A percentile compares a stretch with the other conserved stretches of the same genome.
These are phyloP conservation scores for Tenrec ecaudatus DNA, from an alignment of 2,113 vertebrate genomes.

Conservation along the genomic window DNA sequence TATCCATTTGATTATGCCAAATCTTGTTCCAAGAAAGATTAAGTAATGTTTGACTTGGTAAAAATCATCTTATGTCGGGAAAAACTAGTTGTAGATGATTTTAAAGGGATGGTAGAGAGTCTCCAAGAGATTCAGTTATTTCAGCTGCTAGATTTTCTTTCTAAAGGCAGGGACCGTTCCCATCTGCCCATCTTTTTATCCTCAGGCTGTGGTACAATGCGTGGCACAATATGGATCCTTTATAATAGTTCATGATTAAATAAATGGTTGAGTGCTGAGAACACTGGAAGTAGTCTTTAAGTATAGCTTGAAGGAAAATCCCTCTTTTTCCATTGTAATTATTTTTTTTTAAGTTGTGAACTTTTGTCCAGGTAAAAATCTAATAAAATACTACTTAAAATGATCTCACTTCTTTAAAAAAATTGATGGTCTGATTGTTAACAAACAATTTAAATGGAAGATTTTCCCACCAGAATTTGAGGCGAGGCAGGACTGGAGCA, in stretches of 20 bases:
- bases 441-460: not conserved
- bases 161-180: not conserved
- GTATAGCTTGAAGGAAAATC: not conserved
- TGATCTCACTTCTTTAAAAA: not conserved
- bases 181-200: not conserved
- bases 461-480: not conserved
- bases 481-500: not conserved
- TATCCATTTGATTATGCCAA: not conserved
- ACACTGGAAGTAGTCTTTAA: too few species aligned
- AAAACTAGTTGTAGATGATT: not conserved
- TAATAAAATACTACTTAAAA: not conserved
- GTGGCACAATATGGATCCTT: accelerated
- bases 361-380: not conserved
- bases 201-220: not conserved
- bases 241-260: not conserved
- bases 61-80: not conserved
- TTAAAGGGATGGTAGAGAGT: not conserved
- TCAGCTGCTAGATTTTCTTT: not conserved
- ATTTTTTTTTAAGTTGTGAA: too few species aligned
- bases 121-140: not conserved
- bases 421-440: not conserved
- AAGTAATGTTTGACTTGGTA: slow-evolving; percentile 16
- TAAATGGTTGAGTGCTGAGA: not conserved
- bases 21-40: not conserved
- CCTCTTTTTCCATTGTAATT: not conserved